Percentiles rank a stretch among this genome's conserved stretches.
Evolutionary conservation across 2,113 vertebrate genomes (phyloP).

Genomic region (Lagenorhynchus albirostris): DNA sequence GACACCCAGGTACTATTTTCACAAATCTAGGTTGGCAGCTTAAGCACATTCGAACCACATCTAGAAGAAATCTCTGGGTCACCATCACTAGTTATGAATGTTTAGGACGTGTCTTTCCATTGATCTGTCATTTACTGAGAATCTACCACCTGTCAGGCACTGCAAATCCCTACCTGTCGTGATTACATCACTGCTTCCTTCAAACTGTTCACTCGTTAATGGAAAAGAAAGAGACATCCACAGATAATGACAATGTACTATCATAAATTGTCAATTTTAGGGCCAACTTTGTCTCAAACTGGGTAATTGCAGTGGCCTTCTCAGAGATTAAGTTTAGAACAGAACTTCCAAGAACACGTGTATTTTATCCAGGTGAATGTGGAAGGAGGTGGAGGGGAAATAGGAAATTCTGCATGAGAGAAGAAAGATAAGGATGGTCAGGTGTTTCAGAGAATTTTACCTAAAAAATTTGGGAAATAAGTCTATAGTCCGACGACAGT

Average conservation of each 20-base stretch:
- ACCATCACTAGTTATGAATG: not conserved
- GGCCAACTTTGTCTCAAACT: not conserved
- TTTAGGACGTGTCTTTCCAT: not conserved
- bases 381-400: not conserved
- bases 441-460: not conserved
- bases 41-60: too few relatives aligned
- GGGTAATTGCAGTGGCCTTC: not conserved
- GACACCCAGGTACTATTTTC: not conserved
- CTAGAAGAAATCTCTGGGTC: not conserved
- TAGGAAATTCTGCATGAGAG: not conserved
- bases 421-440: not conserved
- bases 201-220: not conserved
- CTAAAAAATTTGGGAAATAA: not conserved
- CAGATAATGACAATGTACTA: not conserved
- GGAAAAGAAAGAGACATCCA: not conserved
- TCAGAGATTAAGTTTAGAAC: not conserved
- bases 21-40: not conserved
- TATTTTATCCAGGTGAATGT: not conserved
- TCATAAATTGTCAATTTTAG: not conserved
- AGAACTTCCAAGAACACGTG: not conserved
- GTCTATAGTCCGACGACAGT: not conserved
- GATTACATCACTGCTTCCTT: not conserved
- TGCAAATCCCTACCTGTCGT: not conserved
- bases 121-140: not conserved
- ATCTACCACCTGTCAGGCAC: not conserved